Conservation (phyloP, 2,888 invertebrate species). For the Cerceris ruficornis region DNA sequence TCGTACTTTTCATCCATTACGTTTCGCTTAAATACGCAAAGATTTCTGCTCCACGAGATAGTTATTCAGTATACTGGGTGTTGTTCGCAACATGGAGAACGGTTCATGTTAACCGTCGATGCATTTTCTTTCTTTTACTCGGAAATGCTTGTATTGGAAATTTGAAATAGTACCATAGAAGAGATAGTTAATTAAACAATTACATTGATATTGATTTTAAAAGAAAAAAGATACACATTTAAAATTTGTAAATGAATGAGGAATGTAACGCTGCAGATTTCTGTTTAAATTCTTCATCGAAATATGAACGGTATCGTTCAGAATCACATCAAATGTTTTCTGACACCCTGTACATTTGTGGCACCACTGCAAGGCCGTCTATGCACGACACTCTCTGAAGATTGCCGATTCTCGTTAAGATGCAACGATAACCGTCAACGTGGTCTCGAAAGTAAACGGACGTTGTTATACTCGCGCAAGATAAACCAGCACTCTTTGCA, state of each 20-base stretch:
- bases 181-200: no score
- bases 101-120: not conserved
- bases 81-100: slow-evolving; percentile 24
- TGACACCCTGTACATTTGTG: slow-evolving; percentile 38
- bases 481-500: slow-evolving; percentile 57
- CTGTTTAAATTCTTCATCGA: not conserved
- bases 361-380: slow-evolving; percentile 47
- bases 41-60: slow-evolving; percentile 29
- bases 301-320: not conserved
- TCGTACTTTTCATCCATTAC: slow-evolving; percentile 45
- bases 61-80: slow-evolving; percentile 36
- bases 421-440: slow-evolving; percentile 69
- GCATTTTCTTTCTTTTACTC: no score
- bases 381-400: slow-evolving; percentile 64
- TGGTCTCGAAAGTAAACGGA: slow-evolving; percentile 64
- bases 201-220: no score
- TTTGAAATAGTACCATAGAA: no score
- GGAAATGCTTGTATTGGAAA: no score
- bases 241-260: not conserved
- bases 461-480: slow-evolving; percentile 56
- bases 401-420: slow-evolving; percentile 78
- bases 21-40: slow-evolving; percentile 56
- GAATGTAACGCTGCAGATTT: not conserved
- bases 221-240: not conserved
- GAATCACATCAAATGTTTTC: slow-evolving; percentile 7